Conservation (phyloP, 2,797 vertebrate species). For the Manis javanica region DNA sequence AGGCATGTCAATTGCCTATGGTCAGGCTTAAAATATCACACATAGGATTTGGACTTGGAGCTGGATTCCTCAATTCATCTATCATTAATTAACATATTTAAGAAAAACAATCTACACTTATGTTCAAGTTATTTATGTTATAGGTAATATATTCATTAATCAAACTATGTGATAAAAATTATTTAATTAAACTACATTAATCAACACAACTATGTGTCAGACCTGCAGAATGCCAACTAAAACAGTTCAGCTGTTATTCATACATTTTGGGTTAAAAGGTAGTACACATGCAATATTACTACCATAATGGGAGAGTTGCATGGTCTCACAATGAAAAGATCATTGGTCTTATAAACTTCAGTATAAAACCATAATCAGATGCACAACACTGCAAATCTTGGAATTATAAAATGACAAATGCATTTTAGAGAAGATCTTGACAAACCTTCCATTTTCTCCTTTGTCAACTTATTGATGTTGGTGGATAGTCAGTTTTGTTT, state of each 20-base stretch:
- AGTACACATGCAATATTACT: background rate
- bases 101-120: background rate
- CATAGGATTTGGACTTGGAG: background rate
- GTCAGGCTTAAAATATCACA: background rate
- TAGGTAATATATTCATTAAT: background rate
- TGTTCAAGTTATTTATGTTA: background rate
- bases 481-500: background rate
- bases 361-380: background rate
- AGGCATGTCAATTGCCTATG: background rate
- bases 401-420: background rate
- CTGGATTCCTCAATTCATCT: background rate
- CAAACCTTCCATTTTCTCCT: background rate
- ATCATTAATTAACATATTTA: background rate
- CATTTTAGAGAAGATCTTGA: background rate
- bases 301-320: background rate
- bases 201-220: background rate
- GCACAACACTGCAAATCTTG: rapidly evolving
- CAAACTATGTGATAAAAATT: no score
- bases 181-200: no score
- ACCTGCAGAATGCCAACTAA: background rate
- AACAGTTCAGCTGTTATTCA: background rate
- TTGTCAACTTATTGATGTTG: constrained; percentile 2
- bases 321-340: background rate
- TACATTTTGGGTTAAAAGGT: background rate
- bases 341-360: background rate